Percentiles rank a stretch among this genome's conserved stretches.
phyloP scores from a whole-genome alignment of 2,797 vertebrate genomes.

The Momotus momota region DNA sequence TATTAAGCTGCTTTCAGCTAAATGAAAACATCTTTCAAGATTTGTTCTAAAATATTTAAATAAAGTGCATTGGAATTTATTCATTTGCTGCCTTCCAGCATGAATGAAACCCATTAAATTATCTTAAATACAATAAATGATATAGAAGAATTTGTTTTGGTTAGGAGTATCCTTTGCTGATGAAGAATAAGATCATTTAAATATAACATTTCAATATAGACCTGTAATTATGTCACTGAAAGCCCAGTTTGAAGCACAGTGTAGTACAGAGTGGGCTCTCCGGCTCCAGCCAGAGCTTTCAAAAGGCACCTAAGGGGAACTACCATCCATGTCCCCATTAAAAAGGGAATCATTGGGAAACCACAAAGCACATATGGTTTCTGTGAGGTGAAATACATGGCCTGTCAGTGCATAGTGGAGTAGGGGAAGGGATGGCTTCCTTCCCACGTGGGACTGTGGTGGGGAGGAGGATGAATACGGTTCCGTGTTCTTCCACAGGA shows the following conservation, averaged over 20 bases:
- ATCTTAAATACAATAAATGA: conserved; percentile 73
- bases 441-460: fast-evolving
- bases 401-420: fast-evolving
- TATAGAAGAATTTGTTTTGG: conserved; percentile 67
- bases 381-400: background rate
- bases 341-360: background rate
- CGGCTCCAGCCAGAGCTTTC: conserved; percentile 3
- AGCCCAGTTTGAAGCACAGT: background rate
- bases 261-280: background rate
- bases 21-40: conserved; percentile 79
- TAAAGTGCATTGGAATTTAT: conserved; percentile 76
- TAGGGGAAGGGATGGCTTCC: background rate
- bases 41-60: conserved; percentile 81
- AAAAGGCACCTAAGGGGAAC: background rate
- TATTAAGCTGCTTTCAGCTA: conserved; percentile 80
- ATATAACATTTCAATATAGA: conserved; percentile 48
- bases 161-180: conserved; percentile 65
- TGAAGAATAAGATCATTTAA: conserved; percentile 71
- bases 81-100: conserved; percentile 64
- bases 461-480: fast-evolving
- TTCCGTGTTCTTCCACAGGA: background rate
- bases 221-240: conserved; percentile 54
- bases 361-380: fast-evolving
- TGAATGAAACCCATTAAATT: conserved; percentile 65
- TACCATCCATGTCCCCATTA: background rate